phyloP scores from a whole-genome alignment of 2,888 invertebrate species.

The Hirtodrosophila cameraria region DNA sequence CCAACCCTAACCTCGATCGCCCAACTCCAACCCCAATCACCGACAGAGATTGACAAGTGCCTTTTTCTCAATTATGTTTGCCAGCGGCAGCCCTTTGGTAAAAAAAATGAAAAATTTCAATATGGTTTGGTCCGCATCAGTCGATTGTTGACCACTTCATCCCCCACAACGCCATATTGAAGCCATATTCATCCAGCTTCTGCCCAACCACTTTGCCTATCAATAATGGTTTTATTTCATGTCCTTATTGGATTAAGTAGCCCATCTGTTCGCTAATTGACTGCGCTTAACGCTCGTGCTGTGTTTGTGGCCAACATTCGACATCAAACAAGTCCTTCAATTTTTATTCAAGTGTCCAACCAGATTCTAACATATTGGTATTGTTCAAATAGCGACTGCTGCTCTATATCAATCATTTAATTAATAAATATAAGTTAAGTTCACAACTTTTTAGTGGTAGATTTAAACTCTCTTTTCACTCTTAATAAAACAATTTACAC shows the following conservation, averaged over 20 bases:
- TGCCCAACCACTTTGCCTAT: constrained; percentile 28
- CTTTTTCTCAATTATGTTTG: constrained; percentile 45
- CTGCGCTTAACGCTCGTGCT: constrained; percentile 55
- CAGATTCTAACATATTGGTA: too few relatives aligned
- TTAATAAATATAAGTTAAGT: too few relatives aligned
- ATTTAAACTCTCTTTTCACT: too few relatives aligned
- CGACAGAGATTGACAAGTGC: neutral
- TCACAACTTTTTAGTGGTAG: too few relatives aligned
- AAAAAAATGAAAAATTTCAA: constrained; percentile 48
- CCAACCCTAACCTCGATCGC: too few relatives aligned
- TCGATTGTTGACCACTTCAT: constrained; percentile 25
- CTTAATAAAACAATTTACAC: too few relatives aligned
- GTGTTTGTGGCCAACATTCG: constrained; percentile 2
- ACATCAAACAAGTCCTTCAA: neutral
- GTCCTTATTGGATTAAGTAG: constrained; percentile 73
- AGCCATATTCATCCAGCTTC: neutral
- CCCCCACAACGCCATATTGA: neutral
- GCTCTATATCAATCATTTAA: too few relatives aligned
- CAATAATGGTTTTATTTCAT: constrained; percentile 68
- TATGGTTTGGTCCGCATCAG: constrained; percentile 18
- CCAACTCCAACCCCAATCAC: too few relatives aligned
- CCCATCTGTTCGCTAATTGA: constrained; percentile 68
- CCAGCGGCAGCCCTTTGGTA: constrained; percentile 24
- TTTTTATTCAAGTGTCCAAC: neutral
- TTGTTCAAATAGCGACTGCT: too few relatives aligned